A percentile compares a stretch with the other conserved stretches of the same genome.
phyloP scores from a whole-genome alignment of 2,797 vertebrate species.

The Myotis planiceps region DNA sequence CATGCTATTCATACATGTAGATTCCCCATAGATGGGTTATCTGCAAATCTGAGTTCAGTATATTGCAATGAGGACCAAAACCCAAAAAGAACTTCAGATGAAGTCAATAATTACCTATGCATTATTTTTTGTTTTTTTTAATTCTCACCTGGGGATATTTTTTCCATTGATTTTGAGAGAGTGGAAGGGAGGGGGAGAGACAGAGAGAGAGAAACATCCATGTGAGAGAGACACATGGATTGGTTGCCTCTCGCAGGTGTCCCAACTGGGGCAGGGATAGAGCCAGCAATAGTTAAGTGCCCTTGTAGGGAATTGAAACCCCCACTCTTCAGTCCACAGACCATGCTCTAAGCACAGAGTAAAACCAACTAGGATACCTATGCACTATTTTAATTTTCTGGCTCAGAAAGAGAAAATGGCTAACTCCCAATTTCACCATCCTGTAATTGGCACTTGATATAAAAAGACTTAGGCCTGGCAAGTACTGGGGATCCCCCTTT shows the following conservation, averaged over 20 bases:
- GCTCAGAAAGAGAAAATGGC: not conserved
- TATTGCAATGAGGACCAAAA: not conserved
- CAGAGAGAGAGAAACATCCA: too few species aligned
- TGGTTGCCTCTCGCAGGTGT: too few species aligned
- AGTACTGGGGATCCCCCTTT: not conserved
- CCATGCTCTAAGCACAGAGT: too few species aligned
- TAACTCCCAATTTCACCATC: not conserved
- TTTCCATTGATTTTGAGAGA: too few species aligned
- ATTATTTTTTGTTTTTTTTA: not conserved
- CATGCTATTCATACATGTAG: not conserved
- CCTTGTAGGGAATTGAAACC: too few species aligned
- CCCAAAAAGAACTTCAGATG: not conserved
- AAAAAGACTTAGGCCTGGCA: not conserved
- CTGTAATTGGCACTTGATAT: not conserved
- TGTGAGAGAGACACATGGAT: too few species aligned
- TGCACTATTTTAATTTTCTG: not conserved
- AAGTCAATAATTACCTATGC: not conserved
- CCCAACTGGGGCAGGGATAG: too few species aligned
- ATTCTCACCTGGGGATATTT: too few species aligned
- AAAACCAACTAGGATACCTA: not conserved
- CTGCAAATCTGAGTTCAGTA: not conserved
- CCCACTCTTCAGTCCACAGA: too few species aligned
- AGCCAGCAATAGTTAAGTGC: too few species aligned
- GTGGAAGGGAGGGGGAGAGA: too few species aligned
- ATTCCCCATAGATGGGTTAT: not conserved